phyloP scores from a whole-genome alignment of 2,797 vertebrate genomes.

The Pangasius krempfi region DNA sequence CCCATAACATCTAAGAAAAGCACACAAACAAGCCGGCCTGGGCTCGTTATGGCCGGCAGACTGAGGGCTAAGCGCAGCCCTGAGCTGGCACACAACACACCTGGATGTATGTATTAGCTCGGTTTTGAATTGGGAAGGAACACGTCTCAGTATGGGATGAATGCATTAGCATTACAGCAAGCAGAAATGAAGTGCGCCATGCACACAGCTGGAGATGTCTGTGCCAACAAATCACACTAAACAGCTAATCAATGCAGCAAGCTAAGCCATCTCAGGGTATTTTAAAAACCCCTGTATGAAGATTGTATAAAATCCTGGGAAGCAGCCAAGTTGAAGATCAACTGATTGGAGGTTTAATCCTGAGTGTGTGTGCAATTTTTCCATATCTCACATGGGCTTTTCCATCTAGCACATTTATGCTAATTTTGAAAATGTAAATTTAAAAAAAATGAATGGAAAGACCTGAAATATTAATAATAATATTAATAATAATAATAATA shows the following conservation, averaged over 20 bases:
- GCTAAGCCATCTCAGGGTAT: neutral
- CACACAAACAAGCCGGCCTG: constrained; percentile 48
- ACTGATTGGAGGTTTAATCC: neutral
- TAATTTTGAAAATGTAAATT: neutral
- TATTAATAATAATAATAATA: too few species aligned
- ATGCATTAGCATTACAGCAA: neutral
- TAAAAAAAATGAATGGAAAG: neutral
- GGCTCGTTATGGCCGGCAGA: constrained; percentile 19
- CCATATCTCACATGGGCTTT: neutral
- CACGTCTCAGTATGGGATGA: neutral
- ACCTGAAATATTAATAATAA: too few species aligned
- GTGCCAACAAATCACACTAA: constrained; percentile 4
- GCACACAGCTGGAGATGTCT: constrained; percentile 6
- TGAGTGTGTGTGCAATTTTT: neutral
- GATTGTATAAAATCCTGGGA: neutral
- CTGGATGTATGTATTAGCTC: neutral
- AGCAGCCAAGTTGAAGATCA: neutral
- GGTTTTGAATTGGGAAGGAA: neutral
- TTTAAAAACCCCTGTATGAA: neutral
- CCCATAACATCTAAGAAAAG: constrained; percentile 50
- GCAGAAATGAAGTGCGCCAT: neutral
- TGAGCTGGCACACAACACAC: neutral
- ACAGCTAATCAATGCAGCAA: constrained; percentile 17
- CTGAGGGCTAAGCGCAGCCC: neutral
- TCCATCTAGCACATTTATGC: neutral